Evolutionary conservation across 1,140 invertebrate species (phyloP).

Genomic region (Drosophila orena): DNA sequence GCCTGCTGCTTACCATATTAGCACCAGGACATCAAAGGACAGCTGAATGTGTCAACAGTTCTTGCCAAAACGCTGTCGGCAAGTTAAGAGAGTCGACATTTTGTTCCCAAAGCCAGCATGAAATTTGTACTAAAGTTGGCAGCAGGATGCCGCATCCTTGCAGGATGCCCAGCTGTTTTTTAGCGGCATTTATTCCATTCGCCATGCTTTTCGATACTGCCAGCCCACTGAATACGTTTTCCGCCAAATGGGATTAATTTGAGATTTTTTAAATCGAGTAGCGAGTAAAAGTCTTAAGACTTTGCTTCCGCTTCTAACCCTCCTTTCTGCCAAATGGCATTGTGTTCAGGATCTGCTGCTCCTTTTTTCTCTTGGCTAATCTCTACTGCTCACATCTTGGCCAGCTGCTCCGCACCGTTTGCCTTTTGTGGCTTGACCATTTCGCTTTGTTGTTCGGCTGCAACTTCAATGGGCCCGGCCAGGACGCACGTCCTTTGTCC

Average conservation of each 20-base stretch:
- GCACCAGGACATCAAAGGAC: slow-evolving; percentile 66
- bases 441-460: slow-evolving; percentile 36
- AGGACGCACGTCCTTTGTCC: slow-evolving; percentile 37
- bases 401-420: slow-evolving; percentile 60
- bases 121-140: slow-evolving; percentile 56
- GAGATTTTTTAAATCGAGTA: slow-evolving; percentile 13
- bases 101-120: slow-evolving; percentile 38
- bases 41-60: slow-evolving; percentile 77
- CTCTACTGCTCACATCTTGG: slow-evolving; percentile 45
- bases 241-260: slow-evolving; percentile 63
- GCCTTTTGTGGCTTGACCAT: slow-evolving; percentile 76
- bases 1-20: slow-evolving; percentile 77
- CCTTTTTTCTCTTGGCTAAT: slow-evolving; percentile 41
- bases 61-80: slow-evolving; percentile 31
- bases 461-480: slow-evolving; percentile 40
- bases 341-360: slow-evolving; percentile 20
- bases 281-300: slow-evolving; percentile 38
- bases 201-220: slow-evolving; percentile 25
- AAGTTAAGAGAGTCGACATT: slow-evolving; percentile 33
- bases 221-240: slow-evolving; percentile 18
- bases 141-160: slow-evolving; percentile 36
- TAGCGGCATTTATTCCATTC: slow-evolving; percentile 52
- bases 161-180: slow-evolving; percentile 36
- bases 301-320: slow-evolving; percentile 24
- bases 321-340: slow-evolving; percentile 2